phyloP scores from a whole-genome alignment of 1,140 invertebrate species.

The Cardiocondyla obscurior region DNA sequence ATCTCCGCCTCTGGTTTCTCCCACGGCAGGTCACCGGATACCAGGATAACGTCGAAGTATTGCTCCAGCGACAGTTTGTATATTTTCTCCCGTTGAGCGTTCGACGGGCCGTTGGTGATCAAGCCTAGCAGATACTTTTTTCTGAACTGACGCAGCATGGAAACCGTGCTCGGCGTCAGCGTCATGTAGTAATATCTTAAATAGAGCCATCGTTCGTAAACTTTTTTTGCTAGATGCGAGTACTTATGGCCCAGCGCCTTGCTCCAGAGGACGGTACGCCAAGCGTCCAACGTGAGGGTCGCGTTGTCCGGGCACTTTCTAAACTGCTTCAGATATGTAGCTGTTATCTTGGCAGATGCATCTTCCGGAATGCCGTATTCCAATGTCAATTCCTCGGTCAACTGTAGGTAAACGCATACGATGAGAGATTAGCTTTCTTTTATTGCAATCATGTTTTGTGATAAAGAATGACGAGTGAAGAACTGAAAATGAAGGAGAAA shows the following conservation, averaged over 20 bases:
- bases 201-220: conserved; percentile 90
- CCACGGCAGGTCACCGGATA: conserved; percentile 92
- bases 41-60: conserved; percentile 91
- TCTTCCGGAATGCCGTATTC: conserved; percentile 87
- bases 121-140: conserved; percentile 90
- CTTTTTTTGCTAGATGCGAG: conserved; percentile 87
- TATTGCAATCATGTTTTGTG: conserved; percentile 13
- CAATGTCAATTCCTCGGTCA: conserved; percentile 87
- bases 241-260: conserved; percentile 90
- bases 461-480: conserved; percentile 63
- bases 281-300: conserved; percentile 88
- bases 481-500: conserved; percentile 59
- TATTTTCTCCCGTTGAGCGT: conserved; percentile 94
- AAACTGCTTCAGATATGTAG: conserved; percentile 89
- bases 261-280: conserved; percentile 90
- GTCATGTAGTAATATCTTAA: conserved; percentile 90
- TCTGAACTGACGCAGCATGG: conserved; percentile 87
- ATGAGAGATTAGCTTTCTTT: conserved; percentile 46
- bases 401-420: conserved; percentile 83
- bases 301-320: conserved; percentile 91
- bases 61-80: conserved; percentile 86
- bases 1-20: conserved; percentile 92
- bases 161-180: conserved; percentile 86
- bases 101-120: conserved; percentile 93
- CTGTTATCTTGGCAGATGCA: conserved; percentile 86